A percentile compares a stretch with the other conserved stretches of the same genome.
Conservation (phyloP, 2,888 invertebrate species). For the Pammene aurita region DNA sequence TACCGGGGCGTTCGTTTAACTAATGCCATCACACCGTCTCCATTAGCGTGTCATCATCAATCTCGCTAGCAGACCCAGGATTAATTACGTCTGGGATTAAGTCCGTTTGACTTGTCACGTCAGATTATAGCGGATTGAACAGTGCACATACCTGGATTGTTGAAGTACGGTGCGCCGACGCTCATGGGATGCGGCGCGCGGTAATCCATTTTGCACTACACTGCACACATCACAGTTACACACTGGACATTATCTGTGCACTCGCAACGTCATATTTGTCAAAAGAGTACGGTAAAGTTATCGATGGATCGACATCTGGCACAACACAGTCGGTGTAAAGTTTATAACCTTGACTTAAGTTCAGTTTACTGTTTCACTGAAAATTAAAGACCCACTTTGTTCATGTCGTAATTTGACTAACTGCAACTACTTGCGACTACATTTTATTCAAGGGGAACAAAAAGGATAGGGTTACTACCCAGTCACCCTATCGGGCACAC, state of each 20-base stretch:
- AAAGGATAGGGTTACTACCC: too few relatives aligned
- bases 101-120: not conserved
- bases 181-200: constrained; percentile 74
- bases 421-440: not conserved
- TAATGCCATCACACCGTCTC: too few relatives aligned
- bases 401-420: not conserved
- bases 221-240: constrained; percentile 43
- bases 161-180: constrained; percentile 73
- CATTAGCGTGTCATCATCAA: too few relatives aligned
- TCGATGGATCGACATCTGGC: not conserved
- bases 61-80: too few relatives aligned
- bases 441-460: not conserved
- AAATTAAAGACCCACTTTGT: not conserved
- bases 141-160: constrained; percentile 66
- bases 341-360: not conserved
- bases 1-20: too few relatives aligned
- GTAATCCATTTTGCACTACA: constrained; percentile 72
- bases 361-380: not conserved
- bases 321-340: not conserved
- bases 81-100: not conserved
- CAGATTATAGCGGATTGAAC: not conserved
- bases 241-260: constrained; percentile 42
- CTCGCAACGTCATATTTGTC: constrained; percentile 18
- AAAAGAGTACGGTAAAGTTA: not conserved
- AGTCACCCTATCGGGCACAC: too few relatives aligned